Conservation (phyloP, 2,113 vertebrate species). For the Sapayoa aenigma region DNA sequence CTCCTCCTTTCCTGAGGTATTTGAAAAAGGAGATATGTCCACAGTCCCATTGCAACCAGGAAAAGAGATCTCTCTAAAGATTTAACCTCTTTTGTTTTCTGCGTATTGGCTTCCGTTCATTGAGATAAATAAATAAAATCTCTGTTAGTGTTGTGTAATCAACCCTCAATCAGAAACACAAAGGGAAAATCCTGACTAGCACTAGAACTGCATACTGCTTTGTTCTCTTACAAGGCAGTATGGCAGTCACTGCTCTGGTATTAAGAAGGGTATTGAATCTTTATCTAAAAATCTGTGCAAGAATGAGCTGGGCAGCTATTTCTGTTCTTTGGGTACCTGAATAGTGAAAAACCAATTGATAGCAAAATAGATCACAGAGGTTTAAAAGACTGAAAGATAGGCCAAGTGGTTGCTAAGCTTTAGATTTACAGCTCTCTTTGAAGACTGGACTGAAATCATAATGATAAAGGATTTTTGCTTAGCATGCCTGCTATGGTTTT, state of each 20-base stretch:
- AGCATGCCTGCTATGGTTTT: background rate
- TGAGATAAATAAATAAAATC: conserved; percentile 15
- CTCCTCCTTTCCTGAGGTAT: background rate
- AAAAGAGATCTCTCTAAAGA: background rate
- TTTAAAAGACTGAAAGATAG: conserved; percentile 1
- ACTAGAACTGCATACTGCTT: background rate
- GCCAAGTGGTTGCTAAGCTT: background rate
- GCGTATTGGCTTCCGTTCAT: background rate
- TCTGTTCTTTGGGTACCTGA: background rate
- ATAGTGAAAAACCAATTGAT: background rate
- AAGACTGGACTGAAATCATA: conserved; percentile 1
- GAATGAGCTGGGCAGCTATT: background rate
- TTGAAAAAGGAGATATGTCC: background rate
- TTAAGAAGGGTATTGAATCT: background rate
- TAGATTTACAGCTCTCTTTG: background rate
- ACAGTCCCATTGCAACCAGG: background rate
- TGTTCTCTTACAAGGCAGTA: background rate
- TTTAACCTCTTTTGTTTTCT: background rate
- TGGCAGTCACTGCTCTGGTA: background rate
- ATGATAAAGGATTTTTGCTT: background rate
- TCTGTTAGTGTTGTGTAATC: background rate
- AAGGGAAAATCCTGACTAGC: background rate
- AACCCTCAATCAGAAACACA: background rate
- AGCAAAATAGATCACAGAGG: background rate
- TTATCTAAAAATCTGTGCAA: background rate